Percentiles rank a stretch among this genome's conserved stretches.
phyloP scores from a whole-genome alignment of 2,113 vertebrate genomes.

The Cichladusa arquata region DNA sequence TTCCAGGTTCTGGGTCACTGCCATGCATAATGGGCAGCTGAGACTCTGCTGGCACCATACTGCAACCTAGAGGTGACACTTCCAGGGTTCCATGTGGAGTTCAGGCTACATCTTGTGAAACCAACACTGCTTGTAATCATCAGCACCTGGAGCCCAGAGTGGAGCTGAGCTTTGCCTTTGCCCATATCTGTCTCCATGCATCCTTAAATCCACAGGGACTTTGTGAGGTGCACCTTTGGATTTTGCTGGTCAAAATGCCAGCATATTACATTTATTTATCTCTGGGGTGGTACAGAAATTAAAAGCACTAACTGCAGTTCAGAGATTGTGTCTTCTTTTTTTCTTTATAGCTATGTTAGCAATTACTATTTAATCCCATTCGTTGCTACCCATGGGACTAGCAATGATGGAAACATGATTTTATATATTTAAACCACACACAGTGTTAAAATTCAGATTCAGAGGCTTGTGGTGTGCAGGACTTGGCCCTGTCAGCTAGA shows the following conservation, averaged over 20 bases:
- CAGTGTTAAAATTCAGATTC: background rate
- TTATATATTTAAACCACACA: background rate
- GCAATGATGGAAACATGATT: background rate
- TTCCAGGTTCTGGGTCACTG: background rate
- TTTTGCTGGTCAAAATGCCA: background rate
- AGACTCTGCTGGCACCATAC: background rate
- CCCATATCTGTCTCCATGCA: background rate
- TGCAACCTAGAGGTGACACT: background rate
- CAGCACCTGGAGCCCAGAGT: background rate
- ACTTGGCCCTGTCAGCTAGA: background rate
- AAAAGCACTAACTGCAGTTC: background rate
- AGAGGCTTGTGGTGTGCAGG: background rate
- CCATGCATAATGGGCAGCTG: background rate
- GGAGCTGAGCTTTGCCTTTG: background rate
- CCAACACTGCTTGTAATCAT: fast-evolving
- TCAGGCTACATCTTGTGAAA: background rate
- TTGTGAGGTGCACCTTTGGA: background rate
- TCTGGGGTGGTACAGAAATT: background rate
- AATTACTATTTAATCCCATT: background rate
- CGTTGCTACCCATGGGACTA: background rate
- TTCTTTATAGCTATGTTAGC: background rate
- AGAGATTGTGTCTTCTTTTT: background rate
- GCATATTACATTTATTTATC: background rate
- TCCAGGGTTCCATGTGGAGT: background rate
- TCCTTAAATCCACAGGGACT: background rate